Percentiles rank a stretch among this genome's conserved stretches.
Evolutionary conservation across 2,113 vertebrate species (phyloP).

Genomic region (Solea solea): DNA sequence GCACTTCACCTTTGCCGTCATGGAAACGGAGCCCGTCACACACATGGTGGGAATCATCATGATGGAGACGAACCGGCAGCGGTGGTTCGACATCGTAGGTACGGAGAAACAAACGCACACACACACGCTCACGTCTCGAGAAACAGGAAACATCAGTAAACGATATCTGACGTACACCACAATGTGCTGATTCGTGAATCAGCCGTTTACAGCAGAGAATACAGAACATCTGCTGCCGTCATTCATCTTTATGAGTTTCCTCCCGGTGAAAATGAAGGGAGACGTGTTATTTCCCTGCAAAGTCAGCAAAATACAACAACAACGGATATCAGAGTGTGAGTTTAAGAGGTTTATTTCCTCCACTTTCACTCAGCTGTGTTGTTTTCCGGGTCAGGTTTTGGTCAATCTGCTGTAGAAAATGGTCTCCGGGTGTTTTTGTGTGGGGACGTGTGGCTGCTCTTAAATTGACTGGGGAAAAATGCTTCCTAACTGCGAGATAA

Average conservation of each 20-base stretch:
- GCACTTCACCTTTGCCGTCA: conserved; percentile 90
- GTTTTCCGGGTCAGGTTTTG: no score
- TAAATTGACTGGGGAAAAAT: no score
- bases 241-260: conserved; percentile 44
- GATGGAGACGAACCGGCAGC: conserved; percentile 84
- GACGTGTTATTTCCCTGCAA: conserved; percentile 32
- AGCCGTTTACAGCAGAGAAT: no score
- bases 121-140: conserved; percentile 5
- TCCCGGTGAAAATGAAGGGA: conserved; percentile 1
- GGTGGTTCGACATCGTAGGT: conserved; percentile 94
- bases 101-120: conserved; percentile 51
- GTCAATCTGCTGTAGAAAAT: no score
- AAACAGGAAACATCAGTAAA: conserved; percentile 8
- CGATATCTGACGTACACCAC: conserved; percentile 16
- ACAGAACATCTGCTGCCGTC: conserved; percentile 1
- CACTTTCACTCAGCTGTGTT: no score
- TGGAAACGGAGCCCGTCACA: conserved; percentile 94
- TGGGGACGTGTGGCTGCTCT: no score
- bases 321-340: not conserved
- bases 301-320: conserved; percentile 39
- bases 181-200: conserved; percentile 30
- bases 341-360: no score
- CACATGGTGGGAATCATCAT: conserved; percentile 96
- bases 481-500: no score
- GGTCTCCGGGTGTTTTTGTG: no score